Evolutionary conservation across 2,113 vertebrate species (phyloP), one percentile per base, ranked within the genome.

Genomic region (Noturus placidus): DNA sequence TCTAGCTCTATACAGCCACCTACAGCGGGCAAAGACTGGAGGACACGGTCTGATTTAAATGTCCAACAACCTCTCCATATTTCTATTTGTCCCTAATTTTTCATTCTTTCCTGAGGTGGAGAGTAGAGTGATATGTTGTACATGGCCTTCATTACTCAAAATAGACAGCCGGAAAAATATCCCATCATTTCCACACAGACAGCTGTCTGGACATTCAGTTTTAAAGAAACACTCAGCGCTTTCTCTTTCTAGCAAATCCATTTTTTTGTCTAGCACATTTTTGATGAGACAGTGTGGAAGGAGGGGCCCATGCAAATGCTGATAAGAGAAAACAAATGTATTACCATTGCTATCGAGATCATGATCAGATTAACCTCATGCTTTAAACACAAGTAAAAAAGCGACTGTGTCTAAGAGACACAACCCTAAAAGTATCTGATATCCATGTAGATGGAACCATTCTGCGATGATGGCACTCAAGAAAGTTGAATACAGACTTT

Each of bases 61-160:
- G 93, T 92, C 94, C 84, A 63, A 84, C 30, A 59, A 85, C 57
- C 67, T 85, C 22, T 72, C 69, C 81, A 67, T 89, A 59, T 88
- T 81, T 88, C 4, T 33, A 42, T 70, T 33, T 63, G n/a, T 59
- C 20, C 59, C 22, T 70, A 69, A 25, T 69, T 87, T 56, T 86
- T 72, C 81, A 84, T 79, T 81, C 46, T 88, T 83, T 67, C 74
- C 67, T 50, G 88, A 91, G 89, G 91, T 92, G 89, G 93, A 93
- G 90, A 90, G 87, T 82, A 85, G 89, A 85, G 91, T 90, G 88
- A 91, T 92, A 89, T 92, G 86, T 91, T 89, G 91, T 90, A 92
- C 72, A 81, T 46, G 65, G 57, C 82, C 84, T 87, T 81, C 89
- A 83, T 89, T 89, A 89, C 88, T 91, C 84, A n/a, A 46, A 85